Evolutionary conservation across 1,140 invertebrate genomes (phyloP).

Genomic region (Asobara japonica): DNA sequence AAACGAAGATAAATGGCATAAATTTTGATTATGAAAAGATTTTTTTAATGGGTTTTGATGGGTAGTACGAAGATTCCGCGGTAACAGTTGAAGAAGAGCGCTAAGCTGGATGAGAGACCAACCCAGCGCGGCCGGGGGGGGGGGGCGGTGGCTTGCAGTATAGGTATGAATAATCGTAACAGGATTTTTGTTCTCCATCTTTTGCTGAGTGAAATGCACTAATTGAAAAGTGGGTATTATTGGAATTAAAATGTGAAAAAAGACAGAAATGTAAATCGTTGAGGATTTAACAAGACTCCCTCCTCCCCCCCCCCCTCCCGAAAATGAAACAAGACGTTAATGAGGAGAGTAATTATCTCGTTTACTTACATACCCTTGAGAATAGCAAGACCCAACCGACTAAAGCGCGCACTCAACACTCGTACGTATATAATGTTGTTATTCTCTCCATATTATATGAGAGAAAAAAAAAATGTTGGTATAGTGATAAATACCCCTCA

Average conservation of each 20-base stretch:
- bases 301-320: no score
- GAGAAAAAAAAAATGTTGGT: background rate
- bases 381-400: background rate
- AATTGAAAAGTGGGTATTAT: background rate
- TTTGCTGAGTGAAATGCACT: no score
- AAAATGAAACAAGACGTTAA: conserved; percentile 59
- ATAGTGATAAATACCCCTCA: conserved; percentile 5
- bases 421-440: background rate
- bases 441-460: background rate
- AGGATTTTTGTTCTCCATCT: no score
- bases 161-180: no score
- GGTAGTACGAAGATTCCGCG: no score
- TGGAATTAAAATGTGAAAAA: background rate
- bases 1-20: no score
- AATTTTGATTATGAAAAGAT: no score
- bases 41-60: no score
- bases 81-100: no score
- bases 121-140: no score
- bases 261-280: background rate
- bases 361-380: conserved; percentile 40
- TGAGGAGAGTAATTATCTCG: conserved; percentile 60
- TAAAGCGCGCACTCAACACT: background rate
- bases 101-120: no score
- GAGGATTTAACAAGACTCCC: background rate
- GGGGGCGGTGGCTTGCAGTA: no score